Percentiles rank a stretch among this genome's conserved stretches.
Evolutionary conservation across 2,113 vertebrate genomes (phyloP).

Genomic region (Romanogobio albipinnatus): DNA sequence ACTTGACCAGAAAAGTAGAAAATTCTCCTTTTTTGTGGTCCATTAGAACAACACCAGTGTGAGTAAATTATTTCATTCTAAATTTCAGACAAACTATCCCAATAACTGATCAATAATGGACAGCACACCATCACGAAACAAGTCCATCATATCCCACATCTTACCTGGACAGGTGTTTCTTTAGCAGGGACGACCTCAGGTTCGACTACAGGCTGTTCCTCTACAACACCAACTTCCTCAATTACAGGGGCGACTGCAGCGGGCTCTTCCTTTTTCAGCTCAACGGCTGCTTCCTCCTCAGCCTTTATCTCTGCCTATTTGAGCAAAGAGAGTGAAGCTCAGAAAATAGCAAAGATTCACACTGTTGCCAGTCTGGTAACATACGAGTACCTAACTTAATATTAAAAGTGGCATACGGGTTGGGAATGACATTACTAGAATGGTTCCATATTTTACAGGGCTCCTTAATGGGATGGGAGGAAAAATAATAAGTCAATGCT

Average conservation of each 20-base stretch:
- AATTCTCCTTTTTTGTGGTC: too few relatives aligned
- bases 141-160: background rate
- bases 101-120: background rate
- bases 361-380: too few relatives aligned
- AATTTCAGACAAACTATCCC: too few relatives aligned
- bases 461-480: too few relatives aligned
- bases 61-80: too few relatives aligned
- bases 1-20: too few relatives aligned
- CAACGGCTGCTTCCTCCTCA: background rate
- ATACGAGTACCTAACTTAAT: background rate
- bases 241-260: slow-evolving; percentile 41
- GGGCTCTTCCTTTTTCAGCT: background rate
- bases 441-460: too few relatives aligned
- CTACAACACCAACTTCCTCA: slow-evolving; percentile 54
- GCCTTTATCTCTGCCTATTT: background rate
- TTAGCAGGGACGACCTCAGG: slow-evolving; percentile 16
- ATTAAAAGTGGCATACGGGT: background rate
- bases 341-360: background rate
- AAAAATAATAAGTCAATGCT: too few relatives aligned
- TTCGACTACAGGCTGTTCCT: slow-evolving; percentile 44
- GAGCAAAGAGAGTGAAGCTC: slow-evolving; percentile 13
- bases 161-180: slow-evolving; percentile 50
- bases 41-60: too few relatives aligned
- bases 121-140: background rate
- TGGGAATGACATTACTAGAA: background rate